Evolutionary conservation across 1,140 invertebrate species (phyloP), one percentile per base, ranked within the genome.

Genomic region (Aphelinus atriplicis): DNA sequence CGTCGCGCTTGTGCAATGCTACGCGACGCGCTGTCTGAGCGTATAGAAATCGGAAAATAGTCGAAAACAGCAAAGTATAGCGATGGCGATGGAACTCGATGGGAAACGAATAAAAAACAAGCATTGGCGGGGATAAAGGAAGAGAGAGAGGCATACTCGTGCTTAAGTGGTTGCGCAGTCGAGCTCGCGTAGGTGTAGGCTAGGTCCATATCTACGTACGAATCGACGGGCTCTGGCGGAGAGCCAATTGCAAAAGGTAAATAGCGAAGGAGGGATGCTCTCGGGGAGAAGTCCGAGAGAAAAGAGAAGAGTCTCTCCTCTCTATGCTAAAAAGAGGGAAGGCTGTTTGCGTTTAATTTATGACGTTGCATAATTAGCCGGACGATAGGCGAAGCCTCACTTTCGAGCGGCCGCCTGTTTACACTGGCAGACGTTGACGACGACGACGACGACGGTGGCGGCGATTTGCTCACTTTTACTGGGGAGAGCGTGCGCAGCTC

Each of bases 281-380:
- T 3, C 47, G 43, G 50, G 42, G 61, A 65, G 45, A 7, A 51
- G 26, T 26, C 26, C 26, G 26, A 2, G 10, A 53, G 42, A 56
- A 50, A 71, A 55, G 46, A 42, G 48, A 9, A 53, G 65, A 51
- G 50, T 56, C 42, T 46, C 58, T 46, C 4, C 10, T 10, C 53
- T 43, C 9, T 6, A 7, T 0, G 6, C 2, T 45, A 5, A 26
- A 53, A 51, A 53, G 45, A 46, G 58, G n/a, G 43, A 48, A 50
- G 67, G 55, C 43, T 77, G 68, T 80, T 81, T 80, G 77, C 70
- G 53, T 78, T 78, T 75, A 80, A 81, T 80, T 79, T 80, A 79
- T 72, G 76, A 78, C 76, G 72, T 68, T 77, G 79, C 76, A 80
- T 80, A 79, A 80, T 81, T 79, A 78, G 76, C 73, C 74, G 64